Conservation (phyloP, 2,113 vertebrate genomes). For the Podilymbus podiceps region DNA sequence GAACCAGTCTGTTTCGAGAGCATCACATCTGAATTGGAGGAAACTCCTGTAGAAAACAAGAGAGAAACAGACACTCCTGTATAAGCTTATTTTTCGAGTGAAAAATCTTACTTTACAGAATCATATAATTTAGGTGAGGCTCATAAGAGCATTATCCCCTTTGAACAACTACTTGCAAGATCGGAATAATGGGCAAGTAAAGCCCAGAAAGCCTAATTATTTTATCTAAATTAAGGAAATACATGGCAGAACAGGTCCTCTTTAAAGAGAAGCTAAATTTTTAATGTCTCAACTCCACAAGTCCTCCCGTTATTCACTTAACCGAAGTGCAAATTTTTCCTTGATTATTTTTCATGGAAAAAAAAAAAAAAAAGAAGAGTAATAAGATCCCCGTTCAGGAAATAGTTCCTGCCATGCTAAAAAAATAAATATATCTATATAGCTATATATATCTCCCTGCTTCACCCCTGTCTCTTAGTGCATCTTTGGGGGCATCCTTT, state of each 20-base stretch:
- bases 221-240: not conserved
- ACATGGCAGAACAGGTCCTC: not conserved
- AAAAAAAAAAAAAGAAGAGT: not conserved
- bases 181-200: not conserved
- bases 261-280: not conserved
- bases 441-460: too few relatives aligned
- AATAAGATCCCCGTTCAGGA: not conserved
- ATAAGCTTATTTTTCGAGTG: not conserved
- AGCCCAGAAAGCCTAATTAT: not conserved
- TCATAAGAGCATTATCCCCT: not conserved
- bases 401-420: not conserved
- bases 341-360: fast-evolving
- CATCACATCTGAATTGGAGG: not conserved
- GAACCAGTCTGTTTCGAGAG: fast-evolving
- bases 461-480: not conserved
- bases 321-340: fast-evolving
- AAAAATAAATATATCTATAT: too few relatives aligned
- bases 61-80: not conserved
- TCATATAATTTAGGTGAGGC: not conserved
- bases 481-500: not conserved
- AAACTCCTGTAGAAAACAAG: not conserved
- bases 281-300: not conserved
- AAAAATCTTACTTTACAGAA: not conserved
- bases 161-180: not conserved
- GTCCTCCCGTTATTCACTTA: not conserved